Evolutionary conservation across 2,113 vertebrate genomes (phyloP).

Genomic region (Tichodroma muraria): DNA sequence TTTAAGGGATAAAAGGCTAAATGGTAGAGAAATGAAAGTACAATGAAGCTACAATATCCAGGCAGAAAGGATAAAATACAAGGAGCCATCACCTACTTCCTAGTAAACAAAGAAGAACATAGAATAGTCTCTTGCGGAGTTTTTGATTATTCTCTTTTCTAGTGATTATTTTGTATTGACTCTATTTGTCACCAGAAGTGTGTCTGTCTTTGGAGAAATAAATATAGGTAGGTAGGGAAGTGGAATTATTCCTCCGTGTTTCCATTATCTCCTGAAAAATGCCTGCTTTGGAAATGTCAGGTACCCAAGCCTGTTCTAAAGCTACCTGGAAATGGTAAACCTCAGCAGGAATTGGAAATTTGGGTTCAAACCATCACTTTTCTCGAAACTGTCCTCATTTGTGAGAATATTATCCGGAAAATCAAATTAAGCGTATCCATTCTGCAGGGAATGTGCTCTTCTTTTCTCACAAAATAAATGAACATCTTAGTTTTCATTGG

Average conservation of each 20-base stretch:
- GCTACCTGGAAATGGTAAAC: not conserved
- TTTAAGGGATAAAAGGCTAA: not conserved
- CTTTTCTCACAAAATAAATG: not conserved
- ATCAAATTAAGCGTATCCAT: rapidly evolving
- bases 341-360: not conserved
- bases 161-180: not conserved
- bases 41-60: not conserved
- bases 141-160: not conserved
- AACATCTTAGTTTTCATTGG: not conserved
- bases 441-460: not conserved
- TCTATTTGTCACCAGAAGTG: not conserved
- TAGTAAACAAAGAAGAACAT: not conserved
- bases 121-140: not conserved
- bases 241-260: not conserved
- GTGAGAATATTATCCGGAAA: not conserved
- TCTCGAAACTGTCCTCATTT: not conserved
- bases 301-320: not conserved
- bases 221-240: not conserved
- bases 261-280: not conserved
- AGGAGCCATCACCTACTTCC: not conserved
- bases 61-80: not conserved
- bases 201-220: not conserved
- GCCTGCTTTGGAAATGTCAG: not conserved
- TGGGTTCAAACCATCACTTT: not conserved
- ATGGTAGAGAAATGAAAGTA: not conserved